Evolutionary conservation across 2,113 vertebrate species (phyloP).

Genomic region (Colossoma macropomum): DNA sequence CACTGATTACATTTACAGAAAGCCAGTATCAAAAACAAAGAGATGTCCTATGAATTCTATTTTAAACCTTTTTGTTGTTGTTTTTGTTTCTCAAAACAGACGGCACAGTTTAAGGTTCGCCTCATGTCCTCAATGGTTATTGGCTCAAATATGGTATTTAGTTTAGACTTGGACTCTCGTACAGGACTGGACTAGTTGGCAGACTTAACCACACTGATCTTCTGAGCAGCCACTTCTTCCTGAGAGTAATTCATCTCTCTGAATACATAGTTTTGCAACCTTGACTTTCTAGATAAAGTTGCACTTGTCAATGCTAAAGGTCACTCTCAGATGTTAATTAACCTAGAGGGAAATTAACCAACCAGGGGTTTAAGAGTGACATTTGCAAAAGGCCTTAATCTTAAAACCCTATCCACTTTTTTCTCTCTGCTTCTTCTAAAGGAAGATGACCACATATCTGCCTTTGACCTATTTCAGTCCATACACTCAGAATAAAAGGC

Average conservation of each 20-base stretch:
- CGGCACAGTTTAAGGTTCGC: neutral
- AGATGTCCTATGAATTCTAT: too few relatives aligned
- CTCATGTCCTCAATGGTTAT: neutral
- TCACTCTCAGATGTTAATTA: slow-evolving; percentile 88
- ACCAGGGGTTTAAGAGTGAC: slow-evolving; percentile 76
- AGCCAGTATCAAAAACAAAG: too few relatives aligned
- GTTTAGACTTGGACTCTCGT: neutral
- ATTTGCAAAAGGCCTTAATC: slow-evolving; percentile 79
- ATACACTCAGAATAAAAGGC: neutral
- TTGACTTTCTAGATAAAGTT: slow-evolving; percentile 85
- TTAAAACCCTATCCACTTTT: slow-evolving; percentile 31
- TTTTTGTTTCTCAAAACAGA: too few relatives aligned
- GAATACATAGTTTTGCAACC: slow-evolving; percentile 80
- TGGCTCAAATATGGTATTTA: neutral
- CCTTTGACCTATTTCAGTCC: neutral
- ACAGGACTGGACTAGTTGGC: neutral
- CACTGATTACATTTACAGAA: too few relatives aligned
- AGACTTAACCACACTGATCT: neutral
- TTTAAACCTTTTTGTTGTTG: too few relatives aligned
- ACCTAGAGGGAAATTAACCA: slow-evolving; percentile 88
- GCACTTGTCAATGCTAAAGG: slow-evolving; percentile 81
- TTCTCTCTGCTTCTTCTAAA: neutral
- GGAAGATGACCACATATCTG: neutral
- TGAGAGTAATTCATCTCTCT: slow-evolving; percentile 76
- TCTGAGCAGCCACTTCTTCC: slow-evolving; percentile 35